Evolutionary conservation across 2,797 vertebrate species (phyloP).

Genomic region (Setipinna tenuifilis): DNA sequence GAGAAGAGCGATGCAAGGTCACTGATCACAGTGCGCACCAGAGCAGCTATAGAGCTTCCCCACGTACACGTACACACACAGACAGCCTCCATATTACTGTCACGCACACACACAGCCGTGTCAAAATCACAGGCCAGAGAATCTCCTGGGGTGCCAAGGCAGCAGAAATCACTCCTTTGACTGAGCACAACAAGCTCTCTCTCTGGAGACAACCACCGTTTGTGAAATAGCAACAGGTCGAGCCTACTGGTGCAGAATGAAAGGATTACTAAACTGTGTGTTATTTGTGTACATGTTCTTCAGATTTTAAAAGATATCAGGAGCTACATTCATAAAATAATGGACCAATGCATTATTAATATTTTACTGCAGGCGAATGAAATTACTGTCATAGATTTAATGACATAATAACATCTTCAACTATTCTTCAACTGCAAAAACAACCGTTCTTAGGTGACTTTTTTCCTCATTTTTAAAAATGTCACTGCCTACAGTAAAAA

Average conservation of each 20-base stretch:
- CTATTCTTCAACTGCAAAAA: too few relatives aligned
- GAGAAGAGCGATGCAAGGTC: conserved; percentile 32
- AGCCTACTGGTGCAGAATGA: background rate
- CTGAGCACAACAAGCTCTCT: background rate
- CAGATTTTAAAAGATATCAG: background rate
- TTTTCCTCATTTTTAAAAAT: too few relatives aligned
- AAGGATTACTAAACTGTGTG: background rate
- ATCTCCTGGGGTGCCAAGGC: conserved; percentile 35
- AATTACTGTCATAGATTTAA: background rate
- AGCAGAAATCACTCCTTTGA: conserved; percentile 1
- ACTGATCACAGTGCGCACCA: conserved; percentile 53
- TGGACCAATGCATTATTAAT: background rate
- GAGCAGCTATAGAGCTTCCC: background rate
- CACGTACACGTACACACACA: conserved; percentile 33
- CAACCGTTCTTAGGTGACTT: too few relatives aligned
- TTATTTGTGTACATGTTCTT: background rate
- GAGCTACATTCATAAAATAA: background rate
- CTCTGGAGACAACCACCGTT: background rate
- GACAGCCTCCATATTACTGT: conserved; percentile 49
- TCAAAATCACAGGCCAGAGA: conserved; percentile 41
- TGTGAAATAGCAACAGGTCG: background rate
- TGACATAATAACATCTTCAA: too few relatives aligned
- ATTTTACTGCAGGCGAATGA: background rate
- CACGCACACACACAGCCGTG: conserved; percentile 39
- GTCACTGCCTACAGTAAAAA: too few relatives aligned